Evolutionary conservation across 2,797 vertebrate species (phyloP).

Genomic region (Gambelia wislizenii): DNA sequence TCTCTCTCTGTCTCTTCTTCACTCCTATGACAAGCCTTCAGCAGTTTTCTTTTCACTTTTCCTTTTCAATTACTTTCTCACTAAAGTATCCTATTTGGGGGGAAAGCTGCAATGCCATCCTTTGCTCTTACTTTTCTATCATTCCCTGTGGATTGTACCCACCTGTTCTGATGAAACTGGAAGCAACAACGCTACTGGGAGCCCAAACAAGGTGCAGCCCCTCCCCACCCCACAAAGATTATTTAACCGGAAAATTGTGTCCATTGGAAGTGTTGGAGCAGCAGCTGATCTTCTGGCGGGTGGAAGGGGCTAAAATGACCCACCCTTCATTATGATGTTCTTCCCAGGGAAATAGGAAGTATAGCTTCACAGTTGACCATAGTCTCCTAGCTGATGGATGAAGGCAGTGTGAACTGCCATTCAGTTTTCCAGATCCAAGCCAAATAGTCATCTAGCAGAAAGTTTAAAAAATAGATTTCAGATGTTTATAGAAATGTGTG

Average conservation of each 20-base stretch:
- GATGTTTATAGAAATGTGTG: neutral
- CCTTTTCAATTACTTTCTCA: neutral
- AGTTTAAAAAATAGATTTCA: neutral
- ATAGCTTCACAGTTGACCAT: neutral
- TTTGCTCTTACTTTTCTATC: neutral
- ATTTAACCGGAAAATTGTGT: too few species aligned
- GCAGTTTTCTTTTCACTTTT: neutral
- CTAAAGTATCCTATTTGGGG: neutral
- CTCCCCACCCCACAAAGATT: too few species aligned
- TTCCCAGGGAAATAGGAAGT: neutral
- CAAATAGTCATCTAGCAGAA: neutral
- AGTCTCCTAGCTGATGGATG: neutral
- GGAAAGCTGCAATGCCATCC: neutral
- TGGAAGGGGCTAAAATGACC: neutral
- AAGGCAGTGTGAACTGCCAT: neutral
- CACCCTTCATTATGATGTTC: neutral
- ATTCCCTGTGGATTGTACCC: too few species aligned
- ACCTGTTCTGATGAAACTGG: too few species aligned
- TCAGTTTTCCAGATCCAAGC: too few species aligned
- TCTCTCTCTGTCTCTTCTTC: neutral
- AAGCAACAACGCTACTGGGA: neutral
- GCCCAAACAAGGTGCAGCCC: too few species aligned
- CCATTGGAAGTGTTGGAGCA: too few species aligned
- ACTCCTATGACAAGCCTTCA: neutral
- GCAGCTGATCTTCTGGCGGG: neutral